Evolutionary conservation across 2,113 vertebrate genomes (phyloP).

Genomic region (Brachyhypopomus occidentalis): DNA sequence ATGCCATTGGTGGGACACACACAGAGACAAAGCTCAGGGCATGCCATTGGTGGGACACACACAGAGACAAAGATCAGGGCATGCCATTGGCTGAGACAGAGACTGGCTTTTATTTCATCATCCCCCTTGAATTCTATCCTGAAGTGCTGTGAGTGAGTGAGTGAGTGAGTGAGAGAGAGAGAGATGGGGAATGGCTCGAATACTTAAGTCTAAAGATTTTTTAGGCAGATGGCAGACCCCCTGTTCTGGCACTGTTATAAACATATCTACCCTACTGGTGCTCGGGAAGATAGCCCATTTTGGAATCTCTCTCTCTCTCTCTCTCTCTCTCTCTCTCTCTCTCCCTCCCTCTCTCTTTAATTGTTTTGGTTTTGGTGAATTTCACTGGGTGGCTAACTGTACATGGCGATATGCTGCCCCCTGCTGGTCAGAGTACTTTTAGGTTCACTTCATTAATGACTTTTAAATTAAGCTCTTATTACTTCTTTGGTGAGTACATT

Average conservation of each 20-base stretch:
- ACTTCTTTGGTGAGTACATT: not conserved
- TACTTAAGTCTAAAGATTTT: constrained; percentile 20
- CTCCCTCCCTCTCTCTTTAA: not conserved
- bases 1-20: too few species aligned
- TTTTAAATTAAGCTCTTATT: not conserved
- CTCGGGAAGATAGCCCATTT: not conserved
- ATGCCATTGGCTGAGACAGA: not conserved
- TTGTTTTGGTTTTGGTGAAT: not conserved
- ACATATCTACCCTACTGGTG: constrained; percentile 1
- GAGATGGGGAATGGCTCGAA: constrained; percentile 16
- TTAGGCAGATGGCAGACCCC: constrained; percentile 26
- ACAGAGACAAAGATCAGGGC: too few species aligned
- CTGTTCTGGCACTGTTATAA: constrained; percentile 19
- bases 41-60: not conserved
- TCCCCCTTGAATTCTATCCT: not conserved
- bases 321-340: not conserved
- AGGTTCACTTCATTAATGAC: not conserved
- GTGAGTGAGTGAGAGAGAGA: constrained; percentile 2
- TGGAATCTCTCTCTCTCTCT: not conserved
- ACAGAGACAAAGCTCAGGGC: too few species aligned
- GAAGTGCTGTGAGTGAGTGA: constrained; percentile 23
- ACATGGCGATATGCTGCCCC: constrained; percentile 38
- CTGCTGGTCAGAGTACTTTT: constrained; percentile 25
- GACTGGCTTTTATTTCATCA: not conserved
- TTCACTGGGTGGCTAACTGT: not conserved